Conservation (phyloP, 2,888 invertebrate genomes). For the Cordilura impudica region DNA sequence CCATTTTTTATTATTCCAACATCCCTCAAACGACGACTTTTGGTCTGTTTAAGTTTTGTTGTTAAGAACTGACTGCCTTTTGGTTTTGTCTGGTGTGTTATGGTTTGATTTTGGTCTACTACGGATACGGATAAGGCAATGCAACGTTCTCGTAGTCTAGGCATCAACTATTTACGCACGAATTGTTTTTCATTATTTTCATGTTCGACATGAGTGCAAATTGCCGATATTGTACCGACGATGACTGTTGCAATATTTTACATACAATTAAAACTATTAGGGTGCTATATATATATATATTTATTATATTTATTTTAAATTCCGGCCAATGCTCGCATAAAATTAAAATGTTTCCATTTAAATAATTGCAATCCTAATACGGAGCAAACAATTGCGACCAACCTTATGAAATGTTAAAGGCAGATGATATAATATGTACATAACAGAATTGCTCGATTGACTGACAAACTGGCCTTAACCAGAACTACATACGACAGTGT, state of each 20-base stretch:
- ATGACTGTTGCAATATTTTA: background rate
- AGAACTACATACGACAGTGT: background rate
- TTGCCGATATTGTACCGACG: slow-evolving; percentile 59
- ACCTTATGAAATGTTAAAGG: background rate
- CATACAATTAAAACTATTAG: too few relatives aligned
- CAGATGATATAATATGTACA: background rate
- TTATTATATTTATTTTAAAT: too few relatives aligned
- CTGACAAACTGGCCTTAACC: slow-evolving; percentile 25
- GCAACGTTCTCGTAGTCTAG: slow-evolving; percentile 1
- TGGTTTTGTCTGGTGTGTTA: slow-evolving; percentile 25
- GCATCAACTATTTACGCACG: slow-evolving; percentile 67
- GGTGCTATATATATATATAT: too few relatives aligned
- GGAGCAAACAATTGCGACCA: background rate
- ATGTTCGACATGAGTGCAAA: slow-evolving; percentile 74
- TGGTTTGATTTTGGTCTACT: background rate
- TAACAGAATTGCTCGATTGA: slow-evolving; percentile 59
- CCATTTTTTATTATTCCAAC: slow-evolving; percentile 7
- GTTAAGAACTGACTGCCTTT: slow-evolving; percentile 41
- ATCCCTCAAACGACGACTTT: slow-evolving; percentile 40
- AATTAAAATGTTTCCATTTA: background rate
- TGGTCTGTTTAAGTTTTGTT: slow-evolving; percentile 35
- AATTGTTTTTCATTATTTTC: slow-evolving; percentile 74
- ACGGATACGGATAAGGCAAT: background rate
- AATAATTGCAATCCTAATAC: too few relatives aligned
- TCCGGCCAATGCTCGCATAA: too few relatives aligned